A percentile compares a stretch with the other conserved stretches of the same genome.
Conservation (phyloP, 2,797 vertebrate species). For the Varecia variegata region DNA sequence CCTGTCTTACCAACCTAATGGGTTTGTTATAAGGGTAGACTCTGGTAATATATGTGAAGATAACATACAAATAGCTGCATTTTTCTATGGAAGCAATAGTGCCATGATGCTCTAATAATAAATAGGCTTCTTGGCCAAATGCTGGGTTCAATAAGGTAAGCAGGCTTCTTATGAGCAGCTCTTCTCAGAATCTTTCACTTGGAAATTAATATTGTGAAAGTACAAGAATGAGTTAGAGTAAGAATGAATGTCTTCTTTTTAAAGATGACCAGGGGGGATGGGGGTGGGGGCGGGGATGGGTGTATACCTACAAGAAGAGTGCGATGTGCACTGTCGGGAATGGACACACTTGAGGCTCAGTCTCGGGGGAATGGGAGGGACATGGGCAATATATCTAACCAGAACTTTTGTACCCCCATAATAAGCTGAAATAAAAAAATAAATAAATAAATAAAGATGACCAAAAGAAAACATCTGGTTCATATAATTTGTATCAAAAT, state of each 20-base stretch:
- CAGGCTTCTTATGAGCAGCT: not conserved
- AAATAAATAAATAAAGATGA: too few relatives aligned
- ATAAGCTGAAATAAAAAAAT: too few relatives aligned
- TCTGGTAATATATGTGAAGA: not conserved
- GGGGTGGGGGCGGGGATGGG: too few relatives aligned
- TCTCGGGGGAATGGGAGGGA: too few relatives aligned
- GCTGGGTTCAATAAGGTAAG: not conserved
- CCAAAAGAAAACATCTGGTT: not conserved
- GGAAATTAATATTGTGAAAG: not conserved
- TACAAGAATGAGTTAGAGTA: not conserved
- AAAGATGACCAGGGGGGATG: not conserved
- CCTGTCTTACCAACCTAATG: not conserved
- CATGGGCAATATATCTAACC: too few relatives aligned
- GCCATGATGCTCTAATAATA: not conserved
- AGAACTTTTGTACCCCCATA: too few relatives aligned
- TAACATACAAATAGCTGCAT: not conserved
- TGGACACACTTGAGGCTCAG: too few relatives aligned
- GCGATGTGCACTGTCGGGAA: too few relatives aligned
- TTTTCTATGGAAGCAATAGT: not conserved
- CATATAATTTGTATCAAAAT: not conserved
- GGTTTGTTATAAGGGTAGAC: not conserved
- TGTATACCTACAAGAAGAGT: too few relatives aligned
- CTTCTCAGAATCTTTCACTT: constrained; percentile 8
- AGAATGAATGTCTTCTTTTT: not conserved
- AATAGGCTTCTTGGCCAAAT: not conserved